phyloP scores from a whole-genome alignment of 2,888 invertebrate species.

The Nebria salina region DNA sequence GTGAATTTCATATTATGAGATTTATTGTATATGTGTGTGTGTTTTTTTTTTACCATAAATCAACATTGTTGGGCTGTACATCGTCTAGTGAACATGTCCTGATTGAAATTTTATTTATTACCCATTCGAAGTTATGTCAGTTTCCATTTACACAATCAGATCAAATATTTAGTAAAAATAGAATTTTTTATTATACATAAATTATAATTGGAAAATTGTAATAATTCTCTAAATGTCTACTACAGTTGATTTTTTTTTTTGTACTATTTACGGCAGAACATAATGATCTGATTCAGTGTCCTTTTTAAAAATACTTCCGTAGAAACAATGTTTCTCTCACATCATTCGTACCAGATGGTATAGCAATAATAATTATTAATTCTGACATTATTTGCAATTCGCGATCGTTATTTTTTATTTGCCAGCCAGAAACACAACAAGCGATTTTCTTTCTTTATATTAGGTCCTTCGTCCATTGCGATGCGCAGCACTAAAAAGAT shows the following conservation, averaged over 20 bases:
- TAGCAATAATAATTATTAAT: no score
- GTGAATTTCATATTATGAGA: slow-evolving; percentile 34
- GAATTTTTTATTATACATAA: not conserved
- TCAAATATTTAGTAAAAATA: not conserved
- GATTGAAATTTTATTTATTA: slow-evolving; percentile 1
- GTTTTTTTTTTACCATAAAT: slow-evolving; percentile 31
- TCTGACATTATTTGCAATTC: not conserved
- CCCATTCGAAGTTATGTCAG: not conserved
- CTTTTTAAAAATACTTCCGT: no score
- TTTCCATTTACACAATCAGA: not conserved
- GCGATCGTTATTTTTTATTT: slow-evolving; percentile 24
- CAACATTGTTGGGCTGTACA: slow-evolving; percentile 16
- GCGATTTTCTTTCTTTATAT: not conserved
- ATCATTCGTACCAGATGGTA: not conserved
- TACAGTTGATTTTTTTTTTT: no score
- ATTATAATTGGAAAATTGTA: not conserved
- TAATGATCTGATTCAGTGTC: no score
- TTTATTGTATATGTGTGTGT: slow-evolving; percentile 27
- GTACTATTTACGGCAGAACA: no score
- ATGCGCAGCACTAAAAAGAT: slow-evolving; percentile 25
- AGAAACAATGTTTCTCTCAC: no score
- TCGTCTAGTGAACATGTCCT: not conserved
- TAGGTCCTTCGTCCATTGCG: not conserved
- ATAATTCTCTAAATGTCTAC: no score
- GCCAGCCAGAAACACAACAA: slow-evolving; percentile 3